Conservation (phyloP, 2,888 invertebrate species). For the Phyllotreta striolata region DNA sequence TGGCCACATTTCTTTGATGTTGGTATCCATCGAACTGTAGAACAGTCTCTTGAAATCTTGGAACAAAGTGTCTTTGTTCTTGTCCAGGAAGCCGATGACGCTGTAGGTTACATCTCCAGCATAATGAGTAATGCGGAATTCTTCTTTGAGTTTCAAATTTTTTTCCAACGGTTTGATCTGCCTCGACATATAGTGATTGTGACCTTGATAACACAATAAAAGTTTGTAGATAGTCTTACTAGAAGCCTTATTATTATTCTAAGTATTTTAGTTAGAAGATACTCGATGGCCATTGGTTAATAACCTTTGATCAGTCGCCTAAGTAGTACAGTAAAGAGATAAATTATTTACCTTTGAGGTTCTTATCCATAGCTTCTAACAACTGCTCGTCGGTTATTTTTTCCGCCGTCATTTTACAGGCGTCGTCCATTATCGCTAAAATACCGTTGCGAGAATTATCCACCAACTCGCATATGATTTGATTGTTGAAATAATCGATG, state of each 20-base stretch:
- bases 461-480: constrained; percentile 93
- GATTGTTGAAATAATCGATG: constrained; percentile 96
- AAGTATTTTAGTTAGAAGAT: neutral
- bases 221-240: neutral
- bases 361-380: constrained; percentile 92
- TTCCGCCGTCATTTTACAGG: constrained; percentile 90
- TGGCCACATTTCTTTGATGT: constrained; percentile 92
- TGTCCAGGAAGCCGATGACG: constrained; percentile 92
- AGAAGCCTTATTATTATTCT: neutral
- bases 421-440: constrained; percentile 95
- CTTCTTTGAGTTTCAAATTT: constrained; percentile 65
- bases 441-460: constrained; percentile 92
- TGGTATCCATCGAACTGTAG: constrained; percentile 80
- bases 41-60: constrained; percentile 96
- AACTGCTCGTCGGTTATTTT: constrained; percentile 86
- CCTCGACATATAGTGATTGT: constrained; percentile 90
- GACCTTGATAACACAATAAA: constrained; percentile 58
- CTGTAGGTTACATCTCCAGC: constrained; percentile 96
- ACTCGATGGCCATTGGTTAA: neutral
- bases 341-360: constrained; percentile 65
- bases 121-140: constrained; percentile 90
- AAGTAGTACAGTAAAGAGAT: neutral
- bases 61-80: constrained; percentile 95
- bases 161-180: constrained; percentile 85
- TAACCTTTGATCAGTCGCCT: neutral